Evolutionary conservation across 2,888 invertebrate genomes (phyloP).

Genomic region (Sphinx pinastri): DNA sequence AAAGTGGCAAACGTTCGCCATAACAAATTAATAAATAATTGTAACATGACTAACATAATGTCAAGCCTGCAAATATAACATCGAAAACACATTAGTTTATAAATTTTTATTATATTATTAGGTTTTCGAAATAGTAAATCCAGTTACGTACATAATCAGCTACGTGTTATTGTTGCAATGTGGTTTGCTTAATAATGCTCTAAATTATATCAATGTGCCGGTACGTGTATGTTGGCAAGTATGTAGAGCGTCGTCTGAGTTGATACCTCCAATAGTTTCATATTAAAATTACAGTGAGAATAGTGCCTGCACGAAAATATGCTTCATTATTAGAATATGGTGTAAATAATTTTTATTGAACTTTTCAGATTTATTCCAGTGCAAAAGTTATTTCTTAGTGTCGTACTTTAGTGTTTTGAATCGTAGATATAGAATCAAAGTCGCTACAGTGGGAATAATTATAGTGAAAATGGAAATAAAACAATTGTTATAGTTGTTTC

Average conservation of each 20-base stretch:
- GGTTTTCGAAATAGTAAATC: too few species aligned
- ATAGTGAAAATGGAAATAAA: too few species aligned
- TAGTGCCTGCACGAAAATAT: slow-evolving; percentile 56
- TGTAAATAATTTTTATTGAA: slow-evolving; percentile 23
- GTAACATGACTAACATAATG: too few species aligned
- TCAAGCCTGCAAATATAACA: too few species aligned
- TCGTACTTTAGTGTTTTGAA: background rate
- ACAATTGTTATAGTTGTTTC: too few species aligned
- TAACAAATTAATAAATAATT: too few species aligned
- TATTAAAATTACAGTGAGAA: slow-evolving; percentile 57
- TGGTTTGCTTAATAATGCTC: background rate
- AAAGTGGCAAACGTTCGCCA: too few species aligned
- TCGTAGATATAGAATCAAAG: too few species aligned
- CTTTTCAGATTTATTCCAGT: background rate
- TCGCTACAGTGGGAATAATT: too few species aligned
- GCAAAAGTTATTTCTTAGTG: background rate
- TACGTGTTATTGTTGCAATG: too few species aligned
- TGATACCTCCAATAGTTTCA: slow-evolving; percentile 37
- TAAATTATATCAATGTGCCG: background rate
- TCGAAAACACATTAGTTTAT: too few species aligned
- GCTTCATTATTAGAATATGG: slow-evolving; percentile 31
- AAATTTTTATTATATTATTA: too few species aligned
- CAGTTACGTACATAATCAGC: background rate
- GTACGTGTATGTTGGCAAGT: background rate
- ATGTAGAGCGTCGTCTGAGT: background rate